These are phyloP conservation scores for Brachionus manjavacas DNA, from an alignment of 1,140 invertebrate species.

Conservation along the genomic window DNA sequence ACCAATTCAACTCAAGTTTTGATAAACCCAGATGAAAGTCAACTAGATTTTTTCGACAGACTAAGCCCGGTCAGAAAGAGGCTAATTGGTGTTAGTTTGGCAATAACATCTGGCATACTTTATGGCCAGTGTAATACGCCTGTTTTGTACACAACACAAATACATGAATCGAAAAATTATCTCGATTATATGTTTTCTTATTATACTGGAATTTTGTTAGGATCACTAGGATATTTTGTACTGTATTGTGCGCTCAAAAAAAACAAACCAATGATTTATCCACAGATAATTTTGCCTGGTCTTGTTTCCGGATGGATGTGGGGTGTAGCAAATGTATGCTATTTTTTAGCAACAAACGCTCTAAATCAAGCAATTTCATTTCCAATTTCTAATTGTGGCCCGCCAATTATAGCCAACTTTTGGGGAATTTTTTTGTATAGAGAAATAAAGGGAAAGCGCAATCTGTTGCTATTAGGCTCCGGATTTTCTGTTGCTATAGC, in stretches of 20 bases:
- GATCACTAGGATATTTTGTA: slow-evolving; percentile 55
- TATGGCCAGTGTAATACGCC: slow-evolving; percentile 44
- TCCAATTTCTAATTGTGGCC: slow-evolving; percentile 52
- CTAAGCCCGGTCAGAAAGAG: not conserved
- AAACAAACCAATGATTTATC: slow-evolving; percentile 55
- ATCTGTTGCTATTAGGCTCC: not conserved
- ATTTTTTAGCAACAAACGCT: slow-evolving; percentile 58
- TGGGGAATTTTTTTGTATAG: slow-evolving; percentile 44
- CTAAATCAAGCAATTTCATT: slow-evolving; percentile 57
- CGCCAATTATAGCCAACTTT: slow-evolving; percentile 45
- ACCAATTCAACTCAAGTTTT: not conserved
- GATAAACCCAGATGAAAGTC: not conserved
- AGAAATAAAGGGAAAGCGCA: slow-evolving; percentile 28
- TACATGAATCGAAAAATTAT: slow-evolving; percentile 45
- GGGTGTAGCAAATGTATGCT: slow-evolving; percentile 55
- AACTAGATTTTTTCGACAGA: not conserved
- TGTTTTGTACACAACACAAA: slow-evolving; percentile 44
- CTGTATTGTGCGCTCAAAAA: slow-evolving; percentile 53
- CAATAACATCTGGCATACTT: slow-evolving; percentile 43
- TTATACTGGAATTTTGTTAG: slow-evolving; percentile 56
- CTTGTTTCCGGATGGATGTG: slow-evolving; percentile 56
- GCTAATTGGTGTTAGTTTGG: slow-evolving; percentile 35
- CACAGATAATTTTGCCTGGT: slow-evolving; percentile 55
- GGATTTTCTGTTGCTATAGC: slow-evolving; percentile 30
- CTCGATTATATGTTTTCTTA: slow-evolving; percentile 59